Evolutionary conservation across 2,113 vertebrate species (phyloP).

Genomic region (Etheostoma cragini): DNA sequence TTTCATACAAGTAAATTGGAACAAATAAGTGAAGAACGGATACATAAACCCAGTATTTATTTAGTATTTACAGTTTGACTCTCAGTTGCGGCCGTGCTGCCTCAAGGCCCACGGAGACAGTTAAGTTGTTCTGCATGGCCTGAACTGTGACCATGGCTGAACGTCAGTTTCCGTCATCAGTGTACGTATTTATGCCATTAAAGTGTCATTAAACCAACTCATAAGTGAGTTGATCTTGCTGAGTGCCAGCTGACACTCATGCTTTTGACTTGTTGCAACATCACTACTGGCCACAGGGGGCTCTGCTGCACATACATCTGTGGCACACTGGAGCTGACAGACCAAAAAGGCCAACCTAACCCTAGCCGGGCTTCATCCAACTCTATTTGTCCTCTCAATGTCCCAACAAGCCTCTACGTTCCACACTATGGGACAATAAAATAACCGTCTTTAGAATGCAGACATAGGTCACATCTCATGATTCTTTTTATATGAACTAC

Average conservation of each 20-base stretch:
- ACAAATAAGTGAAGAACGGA: not conserved
- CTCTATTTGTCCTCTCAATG: not conserved
- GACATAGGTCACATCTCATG: not conserved
- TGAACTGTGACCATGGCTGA: not conserved
- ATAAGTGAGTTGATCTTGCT: too few relatives aligned
- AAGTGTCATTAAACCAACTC: not conserved
- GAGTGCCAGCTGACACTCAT: not conserved
- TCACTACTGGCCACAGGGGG: conserved; percentile 2
- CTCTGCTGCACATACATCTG: not conserved
- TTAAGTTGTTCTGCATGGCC: not conserved
- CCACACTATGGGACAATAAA: not conserved
- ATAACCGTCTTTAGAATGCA: not conserved
- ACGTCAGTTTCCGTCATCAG: not conserved
- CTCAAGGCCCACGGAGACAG: not conserved
- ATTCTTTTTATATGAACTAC: not conserved
- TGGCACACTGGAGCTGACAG: not conserved
- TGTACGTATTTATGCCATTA: not conserved
- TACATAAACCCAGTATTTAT: not conserved
- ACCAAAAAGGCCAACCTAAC: not conserved
- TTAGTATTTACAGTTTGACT: not conserved
- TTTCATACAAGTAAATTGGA: not conserved
- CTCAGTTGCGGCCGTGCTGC: not conserved
- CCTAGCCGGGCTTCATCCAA: not conserved
- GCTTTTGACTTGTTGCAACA: not conserved
- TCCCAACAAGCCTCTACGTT: not conserved